Evolutionary conservation across 2,113 vertebrate species (phyloP).

Genomic region (Melanerpes aurifrons): DNA sequence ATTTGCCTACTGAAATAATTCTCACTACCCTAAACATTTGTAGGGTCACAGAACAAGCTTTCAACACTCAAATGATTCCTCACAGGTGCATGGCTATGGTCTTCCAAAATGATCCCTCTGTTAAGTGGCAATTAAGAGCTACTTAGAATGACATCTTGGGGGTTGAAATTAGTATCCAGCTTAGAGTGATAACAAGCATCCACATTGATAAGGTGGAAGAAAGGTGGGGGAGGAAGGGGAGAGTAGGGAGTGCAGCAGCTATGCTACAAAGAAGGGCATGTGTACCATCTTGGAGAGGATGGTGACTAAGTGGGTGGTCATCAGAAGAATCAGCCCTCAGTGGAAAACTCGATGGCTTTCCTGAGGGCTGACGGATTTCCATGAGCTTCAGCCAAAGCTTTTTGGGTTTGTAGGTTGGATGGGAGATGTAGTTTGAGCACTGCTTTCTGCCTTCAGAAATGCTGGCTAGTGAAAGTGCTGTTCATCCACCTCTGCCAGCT

Average conservation of each 20-base stretch:
- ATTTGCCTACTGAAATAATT: not conserved
- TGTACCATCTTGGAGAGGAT: not conserved
- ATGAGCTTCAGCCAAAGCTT: not conserved
- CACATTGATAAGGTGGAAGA: not conserved
- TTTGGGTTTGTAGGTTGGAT: not conserved
- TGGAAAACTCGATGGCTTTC: not conserved
- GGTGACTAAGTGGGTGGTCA: not conserved
- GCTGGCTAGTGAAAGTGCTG: not conserved
- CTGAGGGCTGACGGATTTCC: not conserved
- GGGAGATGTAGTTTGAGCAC: not conserved
- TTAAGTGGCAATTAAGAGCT: conserved; percentile 49
- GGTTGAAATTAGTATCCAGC: conserved; percentile 26
- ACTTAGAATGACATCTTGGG: conserved; percentile 15
- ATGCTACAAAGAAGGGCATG: not conserved
- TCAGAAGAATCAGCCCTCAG: not conserved
- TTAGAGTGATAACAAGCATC: not conserved
- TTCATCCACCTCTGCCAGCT: not conserved
- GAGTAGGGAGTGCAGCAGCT: not conserved
- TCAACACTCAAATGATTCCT: not conserved
- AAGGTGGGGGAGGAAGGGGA: not conserved
- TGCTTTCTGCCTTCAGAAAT: not conserved
- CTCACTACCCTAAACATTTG: not conserved
- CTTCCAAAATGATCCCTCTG: not conserved
- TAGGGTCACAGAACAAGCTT: not conserved
- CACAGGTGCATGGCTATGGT: conserved; percentile 5